Base-by-base conservation (phyloP, 2,113 vertebrate species). In the Tupaia tana region DNA sequence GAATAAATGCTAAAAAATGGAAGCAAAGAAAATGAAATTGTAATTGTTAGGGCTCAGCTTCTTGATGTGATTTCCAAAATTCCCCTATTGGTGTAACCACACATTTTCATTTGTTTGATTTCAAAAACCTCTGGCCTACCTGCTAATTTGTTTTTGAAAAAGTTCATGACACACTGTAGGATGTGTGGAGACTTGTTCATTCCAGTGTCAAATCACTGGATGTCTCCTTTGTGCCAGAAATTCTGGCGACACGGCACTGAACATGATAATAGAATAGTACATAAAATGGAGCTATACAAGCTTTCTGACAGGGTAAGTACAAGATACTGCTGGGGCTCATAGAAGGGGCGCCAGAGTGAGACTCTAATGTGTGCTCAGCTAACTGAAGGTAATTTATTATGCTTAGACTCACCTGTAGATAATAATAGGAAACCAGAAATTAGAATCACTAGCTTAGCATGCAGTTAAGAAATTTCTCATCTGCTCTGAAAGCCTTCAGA, bases 1-100 rank as follows among this genome's bases (percentile, higher is more conserved):
- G n/a, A 90, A 95, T 85, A 90, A 88, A 54, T 78, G 27, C 25
- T 92, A 67, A 86, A 18, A 88, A 94, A 90, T 56, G 16, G 89
- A 94, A 91, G 59, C 56, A n/a, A 20, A 89, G 22, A 31, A 82
- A 70, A 78, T 25, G 18, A 77, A 91, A 86, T 59, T 1, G 7
- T 78, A 92, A 79, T 52, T 96, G 34, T 75, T 56, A 93, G 29
- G 5, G 0, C 3, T 89, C 61, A 3, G 7, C 43, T 81, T 92
- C 69, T 91, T 91, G 24, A 93, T 82, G 34, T 79, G 34, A 90
- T 92, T 92, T 95, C 29, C 59, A 90, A 79, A 74, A 15, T 56
- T 25, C 77, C 15, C 22, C 54, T 9, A 5, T 70, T 89, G 16
- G 24, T 70, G 4, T 96, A 70, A 86, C 83, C 12, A 4, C 13